Percentiles rank a stretch among this genome's conserved stretches.
These are phyloP conservation scores for Polyommatus iphigenia DNA, from an alignment of 2,888 invertebrate genomes.

Conservation along the genomic window DNA sequence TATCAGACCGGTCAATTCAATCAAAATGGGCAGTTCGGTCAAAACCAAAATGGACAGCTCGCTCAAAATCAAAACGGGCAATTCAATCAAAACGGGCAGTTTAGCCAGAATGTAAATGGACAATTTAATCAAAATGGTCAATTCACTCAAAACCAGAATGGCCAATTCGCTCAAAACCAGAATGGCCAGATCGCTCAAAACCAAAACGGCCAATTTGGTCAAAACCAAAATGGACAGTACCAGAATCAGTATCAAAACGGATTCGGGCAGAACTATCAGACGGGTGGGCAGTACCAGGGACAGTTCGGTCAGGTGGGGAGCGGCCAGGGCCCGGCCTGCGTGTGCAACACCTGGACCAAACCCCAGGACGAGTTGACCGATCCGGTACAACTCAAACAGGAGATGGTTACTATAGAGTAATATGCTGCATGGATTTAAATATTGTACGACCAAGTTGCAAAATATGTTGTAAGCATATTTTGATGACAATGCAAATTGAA, in stretches of 20 bases:
- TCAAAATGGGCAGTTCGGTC: constrained; percentile 24
- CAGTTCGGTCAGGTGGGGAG: constrained; percentile 40
- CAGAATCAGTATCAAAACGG: constrained; percentile 32
- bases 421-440: not conserved
- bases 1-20: constrained; percentile 33
- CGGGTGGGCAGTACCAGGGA: constrained; percentile 32
- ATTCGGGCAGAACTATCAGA: not conserved
- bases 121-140: constrained; percentile 37
- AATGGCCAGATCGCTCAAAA: constrained; percentile 38
- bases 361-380: constrained; percentile 42
- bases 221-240: constrained; percentile 37
- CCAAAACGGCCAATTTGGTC: constrained; percentile 36
- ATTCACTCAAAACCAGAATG: constrained; percentile 37
- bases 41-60: constrained; percentile 38
- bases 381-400: constrained; percentile 47
- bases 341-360: constrained; percentile 72
- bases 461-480: too few species aligned
- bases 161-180: constrained; percentile 34
- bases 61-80: constrained; percentile 43
- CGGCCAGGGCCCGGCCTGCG: constrained; percentile 60
- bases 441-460: too few species aligned
- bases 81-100: constrained; percentile 37
- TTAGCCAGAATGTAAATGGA: constrained; percentile 35
- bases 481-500: too few species aligned
- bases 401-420: constrained; percentile 33